Conservation (phyloP, 2,888 invertebrate species). For the Ischnus inquisitorius region DNA sequence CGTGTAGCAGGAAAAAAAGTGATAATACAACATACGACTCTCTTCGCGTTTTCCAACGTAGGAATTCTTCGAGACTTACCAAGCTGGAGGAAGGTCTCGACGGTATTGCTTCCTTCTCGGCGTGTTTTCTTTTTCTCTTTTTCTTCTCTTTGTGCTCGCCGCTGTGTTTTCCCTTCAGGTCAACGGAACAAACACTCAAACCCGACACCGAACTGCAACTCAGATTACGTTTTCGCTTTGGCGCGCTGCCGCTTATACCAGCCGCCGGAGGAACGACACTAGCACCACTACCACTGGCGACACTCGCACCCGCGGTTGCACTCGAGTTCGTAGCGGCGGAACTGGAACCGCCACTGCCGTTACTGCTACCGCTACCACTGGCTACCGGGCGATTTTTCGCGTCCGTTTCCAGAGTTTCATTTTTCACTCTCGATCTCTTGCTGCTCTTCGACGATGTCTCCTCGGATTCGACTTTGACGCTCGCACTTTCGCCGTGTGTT, state of each 20-base stretch:
- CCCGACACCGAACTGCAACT: constrained; percentile 80
- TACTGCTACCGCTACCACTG: constrained; percentile 66
- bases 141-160: constrained; percentile 81
- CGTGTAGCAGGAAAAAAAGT: constrained; percentile 27
- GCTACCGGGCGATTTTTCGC: constrained; percentile 68
- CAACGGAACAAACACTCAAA: constrained; percentile 80
- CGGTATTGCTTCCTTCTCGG: constrained; percentile 74
- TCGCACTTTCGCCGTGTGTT: constrained; percentile 72
- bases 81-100: constrained; percentile 81
- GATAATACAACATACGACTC: constrained; percentile 36
- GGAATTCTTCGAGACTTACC: constrained; percentile 70
- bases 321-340: constrained; percentile 62
- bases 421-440: constrained; percentile 67
- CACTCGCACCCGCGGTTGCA: constrained; percentile 64
- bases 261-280: constrained; percentile 70
- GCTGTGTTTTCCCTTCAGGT: constrained; percentile 79
- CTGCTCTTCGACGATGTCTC: constrained; percentile 65
- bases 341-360: constrained; percentile 45
- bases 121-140: constrained; percentile 80
- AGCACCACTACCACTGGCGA: constrained; percentile 65
- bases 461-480: constrained; percentile 72
- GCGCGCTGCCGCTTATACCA: constrained; percentile 72
- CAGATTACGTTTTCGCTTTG: constrained; percentile 82
- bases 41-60: no score
- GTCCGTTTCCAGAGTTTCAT: constrained; percentile 60